These are phyloP conservation scores for Sander lucioperca DNA, from an alignment of 2,113 vertebrate genomes.

Conservation along the genomic window DNA sequence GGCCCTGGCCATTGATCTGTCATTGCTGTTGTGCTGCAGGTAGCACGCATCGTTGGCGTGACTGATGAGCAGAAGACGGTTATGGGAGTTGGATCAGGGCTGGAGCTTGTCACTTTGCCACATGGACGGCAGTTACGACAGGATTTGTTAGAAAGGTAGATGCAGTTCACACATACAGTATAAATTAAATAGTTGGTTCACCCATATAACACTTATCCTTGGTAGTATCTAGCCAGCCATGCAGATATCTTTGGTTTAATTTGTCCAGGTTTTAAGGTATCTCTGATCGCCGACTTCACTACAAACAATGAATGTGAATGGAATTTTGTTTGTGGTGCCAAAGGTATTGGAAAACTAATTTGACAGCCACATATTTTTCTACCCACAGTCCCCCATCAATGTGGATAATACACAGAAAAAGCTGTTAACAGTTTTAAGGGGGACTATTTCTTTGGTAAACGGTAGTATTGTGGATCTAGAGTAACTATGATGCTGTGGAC, in stretches of 20 bases:
- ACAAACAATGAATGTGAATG: neutral
- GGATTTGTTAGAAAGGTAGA: conserved; percentile 90
- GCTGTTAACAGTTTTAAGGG: neutral
- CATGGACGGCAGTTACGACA: conserved; percentile 88
- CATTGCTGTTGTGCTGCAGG: conserved; percentile 73
- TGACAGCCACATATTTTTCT: neutral
- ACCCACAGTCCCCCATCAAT: neutral
- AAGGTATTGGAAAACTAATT: neutral
- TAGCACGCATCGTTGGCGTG: conserved; percentile 85
- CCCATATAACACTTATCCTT: neutral
- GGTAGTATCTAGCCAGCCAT: neutral
- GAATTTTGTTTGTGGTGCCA: neutral
- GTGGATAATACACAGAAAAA: neutral
- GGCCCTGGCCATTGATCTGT: neutral
- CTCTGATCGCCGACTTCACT: neutral
- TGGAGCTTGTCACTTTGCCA: conserved; percentile 90
- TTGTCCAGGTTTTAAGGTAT: neutral
- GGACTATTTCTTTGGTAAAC: neutral
- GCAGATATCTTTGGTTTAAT: neutral
- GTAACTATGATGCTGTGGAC: neutral
- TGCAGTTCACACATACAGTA: conserved; percentile 27
- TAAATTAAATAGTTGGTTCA: neutral
- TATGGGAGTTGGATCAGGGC: conserved; percentile 90
- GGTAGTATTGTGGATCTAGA: neutral
- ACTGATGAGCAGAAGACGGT: conserved; percentile 82